Evolutionary conservation across 2,113 vertebrate species (phyloP).

Genomic region (Phalacrocorax brasilianus): DNA sequence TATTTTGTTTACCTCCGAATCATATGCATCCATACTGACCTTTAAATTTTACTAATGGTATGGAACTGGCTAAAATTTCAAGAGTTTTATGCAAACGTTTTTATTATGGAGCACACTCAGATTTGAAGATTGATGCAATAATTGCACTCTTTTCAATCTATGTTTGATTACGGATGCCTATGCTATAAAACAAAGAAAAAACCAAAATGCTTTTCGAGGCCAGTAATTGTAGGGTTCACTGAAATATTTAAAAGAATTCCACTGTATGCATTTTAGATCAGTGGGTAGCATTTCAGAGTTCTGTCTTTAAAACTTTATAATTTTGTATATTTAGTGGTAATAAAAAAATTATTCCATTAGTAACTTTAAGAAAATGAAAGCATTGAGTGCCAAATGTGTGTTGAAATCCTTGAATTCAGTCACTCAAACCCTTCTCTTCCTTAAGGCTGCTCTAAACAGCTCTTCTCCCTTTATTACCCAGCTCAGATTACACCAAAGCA

Average conservation of each 20-base stretch:
- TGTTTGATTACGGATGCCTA: not conserved
- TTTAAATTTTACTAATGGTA: not conserved
- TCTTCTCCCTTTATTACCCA: slow-evolving; percentile 33
- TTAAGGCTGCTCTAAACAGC: slow-evolving; percentile 3
- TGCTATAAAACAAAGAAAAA: not conserved
- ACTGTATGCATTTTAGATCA: too few species aligned
- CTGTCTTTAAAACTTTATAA: not conserved
- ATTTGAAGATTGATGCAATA: not conserved
- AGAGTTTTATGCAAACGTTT: too few species aligned
- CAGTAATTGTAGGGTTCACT: not conserved
- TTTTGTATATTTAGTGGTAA: not conserved
- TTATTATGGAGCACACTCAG: not conserved
- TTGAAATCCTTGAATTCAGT: not conserved
- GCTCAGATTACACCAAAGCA: slow-evolving; percentile 63
- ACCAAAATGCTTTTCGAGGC: not conserved
- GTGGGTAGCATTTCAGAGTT: not conserved
- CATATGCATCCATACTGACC: not conserved
- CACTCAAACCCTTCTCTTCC: not conserved
- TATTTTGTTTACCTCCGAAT: not conserved
- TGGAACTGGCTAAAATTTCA: not conserved
- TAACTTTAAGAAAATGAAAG: not conserved
- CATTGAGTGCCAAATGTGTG: not conserved
- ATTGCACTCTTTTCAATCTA: not conserved
- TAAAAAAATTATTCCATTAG: not conserved
- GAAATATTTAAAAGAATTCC: too few species aligned